phyloP scores from a whole-genome alignment of 2,888 invertebrate species.

The Iphiclides podalirius region DNA sequence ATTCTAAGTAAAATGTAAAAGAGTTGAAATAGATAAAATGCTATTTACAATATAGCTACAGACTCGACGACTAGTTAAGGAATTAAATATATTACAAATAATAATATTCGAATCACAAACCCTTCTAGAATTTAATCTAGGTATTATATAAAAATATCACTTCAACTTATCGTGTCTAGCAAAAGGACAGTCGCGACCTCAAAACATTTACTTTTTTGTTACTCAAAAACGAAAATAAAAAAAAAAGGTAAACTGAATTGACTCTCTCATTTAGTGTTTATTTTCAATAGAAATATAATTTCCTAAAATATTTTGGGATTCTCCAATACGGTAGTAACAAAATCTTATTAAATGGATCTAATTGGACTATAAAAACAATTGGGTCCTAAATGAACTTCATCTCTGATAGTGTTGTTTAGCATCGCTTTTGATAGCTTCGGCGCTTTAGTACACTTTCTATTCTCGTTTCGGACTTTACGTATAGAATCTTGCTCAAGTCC shows the following conservation, averaged over 20 bases:
- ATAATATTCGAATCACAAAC: conserved; percentile 32
- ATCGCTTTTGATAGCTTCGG: too few species aligned
- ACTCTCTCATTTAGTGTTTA: too few species aligned
- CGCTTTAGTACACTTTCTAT: too few species aligned
- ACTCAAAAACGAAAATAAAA: too few species aligned
- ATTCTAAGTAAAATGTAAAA: conserved; percentile 12
- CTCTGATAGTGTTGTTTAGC: too few species aligned
- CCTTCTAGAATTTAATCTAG: conserved; percentile 26
- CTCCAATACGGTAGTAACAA: too few species aligned
- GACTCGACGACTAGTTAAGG: conserved; percentile 47
- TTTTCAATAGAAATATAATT: conserved; percentile 5
- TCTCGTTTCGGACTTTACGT: too few species aligned
- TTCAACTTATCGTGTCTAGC: conserved; percentile 26
- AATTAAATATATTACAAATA: conserved; percentile 37
- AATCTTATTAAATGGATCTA: conserved; percentile 12
- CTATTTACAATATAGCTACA: conserved; percentile 27
- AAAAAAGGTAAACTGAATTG: too few species aligned
- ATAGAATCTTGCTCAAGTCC: conserved; percentile 25
- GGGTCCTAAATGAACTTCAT: too few species aligned
- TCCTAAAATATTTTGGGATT: neutral
- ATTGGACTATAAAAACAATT: neutral
- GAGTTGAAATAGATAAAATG: conserved; percentile 11
- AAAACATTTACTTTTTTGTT: too few species aligned
- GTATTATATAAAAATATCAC: conserved; percentile 41
- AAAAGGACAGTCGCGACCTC: conserved; percentile 20